These are phyloP conservation scores for Isoperla grammatica DNA, from an alignment of 2,888 invertebrate species.

Conservation along the genomic window DNA sequence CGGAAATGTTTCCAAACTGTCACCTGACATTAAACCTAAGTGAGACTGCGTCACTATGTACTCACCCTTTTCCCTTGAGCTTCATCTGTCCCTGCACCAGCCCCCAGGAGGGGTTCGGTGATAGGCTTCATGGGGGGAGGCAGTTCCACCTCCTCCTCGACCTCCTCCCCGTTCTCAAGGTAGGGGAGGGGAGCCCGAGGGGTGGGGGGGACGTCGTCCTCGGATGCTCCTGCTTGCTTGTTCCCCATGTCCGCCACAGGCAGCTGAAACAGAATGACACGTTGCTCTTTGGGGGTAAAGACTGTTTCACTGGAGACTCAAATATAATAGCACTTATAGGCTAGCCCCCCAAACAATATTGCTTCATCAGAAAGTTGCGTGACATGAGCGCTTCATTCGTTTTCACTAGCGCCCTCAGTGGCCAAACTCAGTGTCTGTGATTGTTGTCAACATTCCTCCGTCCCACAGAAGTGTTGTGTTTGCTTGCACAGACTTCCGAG, in stretches of 20 bases:
- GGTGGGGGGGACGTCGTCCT: conserved; percentile 30
- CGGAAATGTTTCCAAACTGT: no score
- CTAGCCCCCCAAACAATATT: no score
- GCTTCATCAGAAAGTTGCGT: no score
- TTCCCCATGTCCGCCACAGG: conserved; percentile 49
- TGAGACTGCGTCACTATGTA: conserved; percentile 30
- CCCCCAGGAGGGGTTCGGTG: conserved; percentile 57
- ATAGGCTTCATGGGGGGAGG: conserved; percentile 97
- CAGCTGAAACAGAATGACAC: conserved; percentile 37
- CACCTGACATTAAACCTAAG: background rate
- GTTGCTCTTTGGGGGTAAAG: no score
- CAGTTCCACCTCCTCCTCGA: conserved; percentile 71
- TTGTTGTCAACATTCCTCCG: no score
- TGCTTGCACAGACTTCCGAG: no score
- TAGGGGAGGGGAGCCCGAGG: conserved; percentile 36
- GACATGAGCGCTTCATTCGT: no score
- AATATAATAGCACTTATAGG: no score
- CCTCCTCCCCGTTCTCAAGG: conserved; percentile 57
- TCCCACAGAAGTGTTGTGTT: no score
- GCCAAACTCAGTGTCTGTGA: no score
- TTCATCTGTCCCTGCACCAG: conserved; percentile 45
- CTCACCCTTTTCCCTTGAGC: conserved; percentile 57
- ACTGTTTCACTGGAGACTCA: no score
- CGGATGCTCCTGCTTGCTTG: conserved; percentile 45
- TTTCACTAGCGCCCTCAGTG: no score